Evolutionary conservation across 2,888 invertebrate species (phyloP), one percentile per base, ranked within the genome.

Genomic region (Ophion slaviceki): DNA sequence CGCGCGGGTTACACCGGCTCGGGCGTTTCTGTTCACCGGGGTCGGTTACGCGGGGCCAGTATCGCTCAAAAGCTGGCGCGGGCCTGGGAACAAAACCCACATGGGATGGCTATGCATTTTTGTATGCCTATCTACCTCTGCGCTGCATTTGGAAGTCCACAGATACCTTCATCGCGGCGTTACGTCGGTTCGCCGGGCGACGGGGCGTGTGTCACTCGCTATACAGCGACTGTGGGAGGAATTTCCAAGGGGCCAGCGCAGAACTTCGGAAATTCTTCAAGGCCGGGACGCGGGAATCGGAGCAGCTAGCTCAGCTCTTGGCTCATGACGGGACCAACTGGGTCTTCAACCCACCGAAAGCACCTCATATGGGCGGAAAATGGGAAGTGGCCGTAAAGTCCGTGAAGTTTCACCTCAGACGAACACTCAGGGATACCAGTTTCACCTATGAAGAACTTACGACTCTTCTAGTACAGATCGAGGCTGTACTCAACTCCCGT

Each of bases 361-460:
- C 0, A 74, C 90, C 5, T 7, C 36, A 36, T 0, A 5, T 36
- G 36, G 36, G 36, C 36, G 36, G 36, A 0, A 36, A 36, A 2
- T 90, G 90, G 90, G 92, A 92, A 76, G 87, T 89, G 0, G 89
- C 88, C 0, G 89, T 91, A 0, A 89, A 90, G 71, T 89, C 89
- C 0, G 81, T 88, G 0, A 92, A 92, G 64, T 78, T 77, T 45
- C 89, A 90, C 59, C 71, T 91, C 1, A 62, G 81, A 3, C 77
- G 89, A 20, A 68, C 89, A 0, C 78, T 88, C 2, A 88, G 89
- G 0, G 87, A 87, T 10, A 14, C 72, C 2, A 67, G 64, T 8
- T 71, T 91, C 20, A 90, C 89, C 0, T 89, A 75, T 40, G 91
- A 92, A 67, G 90, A 92, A 57, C 86, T 91, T 24, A 28, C 87